phyloP scores from a whole-genome alignment of 92 coral and sea anemone species.

The Palythoa caribaeorum region DNA sequence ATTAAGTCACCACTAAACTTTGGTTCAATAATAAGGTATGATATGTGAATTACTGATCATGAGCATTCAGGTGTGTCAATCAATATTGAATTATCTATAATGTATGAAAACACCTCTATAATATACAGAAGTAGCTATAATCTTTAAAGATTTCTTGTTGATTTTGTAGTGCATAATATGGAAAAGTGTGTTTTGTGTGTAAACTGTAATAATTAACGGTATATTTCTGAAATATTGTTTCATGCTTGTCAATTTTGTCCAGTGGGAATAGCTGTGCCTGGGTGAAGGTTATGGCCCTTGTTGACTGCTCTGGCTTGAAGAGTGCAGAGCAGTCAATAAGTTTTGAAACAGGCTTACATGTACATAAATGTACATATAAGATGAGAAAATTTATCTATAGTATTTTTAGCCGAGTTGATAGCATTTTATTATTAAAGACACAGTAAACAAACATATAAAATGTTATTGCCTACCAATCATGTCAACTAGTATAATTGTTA shows the following conservation, averaged over 20 bases:
- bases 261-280: slow-evolving; percentile 16
- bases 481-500: slow-evolving; percentile 16
- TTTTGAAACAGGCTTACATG: slow-evolving; percentile 10
- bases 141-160: slow-evolving; percentile 5
- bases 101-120: slow-evolving; percentile 18
- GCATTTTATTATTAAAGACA: neutral
- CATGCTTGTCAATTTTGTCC: slow-evolving; percentile 9
- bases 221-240: slow-evolving; percentile 1
- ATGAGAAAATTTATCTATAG: slow-evolving; percentile 16
- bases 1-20: slow-evolving; percentile 7
- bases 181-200: slow-evolving; percentile 10
- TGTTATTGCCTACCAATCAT: slow-evolving; percentile 3
- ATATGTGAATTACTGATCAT: slow-evolving; percentile 9
- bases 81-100: slow-evolving; percentile 7
- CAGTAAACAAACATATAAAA: slow-evolving; percentile 23
- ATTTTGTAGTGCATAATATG: neutral
- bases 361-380: slow-evolving; percentile 10
- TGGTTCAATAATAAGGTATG: slow-evolving; percentile 9
- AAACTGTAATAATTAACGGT: slow-evolving; percentile 9
- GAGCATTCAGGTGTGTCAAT: slow-evolving; percentile 10
- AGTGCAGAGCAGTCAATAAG: slow-evolving; percentile 7
- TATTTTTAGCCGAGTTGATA: slow-evolving; percentile 9
- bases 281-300: slow-evolving; percentile 23
- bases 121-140: slow-evolving; percentile 1
- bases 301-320: slow-evolving; percentile 5